These are phyloP conservation scores for Macheiramphus alcinus DNA, from an alignment of 2,113 vertebrate species.

Conservation along the genomic window DNA sequence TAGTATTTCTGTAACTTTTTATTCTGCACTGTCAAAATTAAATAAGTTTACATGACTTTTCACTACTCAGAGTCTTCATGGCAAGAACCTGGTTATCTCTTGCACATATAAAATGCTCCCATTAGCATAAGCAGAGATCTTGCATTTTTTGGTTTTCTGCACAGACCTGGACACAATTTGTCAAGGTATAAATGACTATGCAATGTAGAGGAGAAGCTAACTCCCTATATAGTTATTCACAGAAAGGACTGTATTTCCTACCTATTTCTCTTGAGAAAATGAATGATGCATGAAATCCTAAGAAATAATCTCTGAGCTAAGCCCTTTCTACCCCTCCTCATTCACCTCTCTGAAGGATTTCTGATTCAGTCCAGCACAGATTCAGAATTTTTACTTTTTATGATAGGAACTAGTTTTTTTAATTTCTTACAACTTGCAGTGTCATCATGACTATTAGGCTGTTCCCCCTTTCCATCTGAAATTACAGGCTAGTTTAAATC, in stretches of 20 bases:
- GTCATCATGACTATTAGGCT: background rate
- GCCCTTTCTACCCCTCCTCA: background rate
- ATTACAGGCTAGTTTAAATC: background rate
- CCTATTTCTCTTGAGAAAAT: background rate
- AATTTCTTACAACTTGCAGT: background rate
- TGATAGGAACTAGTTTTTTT: background rate
- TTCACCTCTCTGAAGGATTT: background rate
- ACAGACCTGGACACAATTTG: background rate
- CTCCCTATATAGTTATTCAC: background rate
- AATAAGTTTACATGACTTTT: background rate
- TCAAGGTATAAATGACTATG: background rate
- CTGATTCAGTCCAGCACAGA: background rate
- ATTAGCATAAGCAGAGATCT: background rate
- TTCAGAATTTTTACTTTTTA: background rate
- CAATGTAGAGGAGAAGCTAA: background rate
- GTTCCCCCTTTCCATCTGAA: background rate
- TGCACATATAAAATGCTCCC: background rate
- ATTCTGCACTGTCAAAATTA: background rate
- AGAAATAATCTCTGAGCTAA: background rate
- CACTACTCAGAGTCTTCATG: background rate
- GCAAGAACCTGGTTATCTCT: background rate
- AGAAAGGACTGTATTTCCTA: background rate
- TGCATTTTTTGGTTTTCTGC: background rate
- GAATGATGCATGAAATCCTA: slow-evolving; percentile 15
- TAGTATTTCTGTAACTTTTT: background rate